phyloP scores from a whole-genome alignment of 2,888 invertebrate species.

The Ochropacha duplaris region DNA sequence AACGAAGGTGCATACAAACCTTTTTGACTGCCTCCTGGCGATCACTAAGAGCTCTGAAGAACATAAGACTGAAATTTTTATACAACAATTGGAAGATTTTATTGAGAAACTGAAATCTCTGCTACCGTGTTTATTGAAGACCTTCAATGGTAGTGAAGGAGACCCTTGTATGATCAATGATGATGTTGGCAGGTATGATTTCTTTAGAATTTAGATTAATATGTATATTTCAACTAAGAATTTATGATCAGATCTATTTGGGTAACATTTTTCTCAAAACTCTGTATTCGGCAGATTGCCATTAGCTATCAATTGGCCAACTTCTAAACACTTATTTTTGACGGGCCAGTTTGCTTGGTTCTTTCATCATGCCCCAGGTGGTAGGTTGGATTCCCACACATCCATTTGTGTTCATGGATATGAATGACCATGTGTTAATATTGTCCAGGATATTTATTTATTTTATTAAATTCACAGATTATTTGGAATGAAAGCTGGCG shows the following conservation, averaged over 20 bases:
- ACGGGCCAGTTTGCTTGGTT: no score
- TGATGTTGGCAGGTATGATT: conserved; percentile 62
- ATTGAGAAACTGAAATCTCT: conserved; percentile 62
- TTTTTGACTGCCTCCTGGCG: conserved; percentile 69
- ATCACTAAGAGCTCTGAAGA: conserved; percentile 60
- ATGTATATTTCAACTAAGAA: no score
- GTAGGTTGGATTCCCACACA: no score
- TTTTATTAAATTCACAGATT: conserved; percentile 47
- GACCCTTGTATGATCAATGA: conserved; percentile 63
- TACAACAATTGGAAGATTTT: conserved; percentile 67
- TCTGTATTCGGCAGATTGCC: background rate
- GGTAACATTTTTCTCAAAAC: no score
- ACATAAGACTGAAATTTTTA: conserved; percentile 60
- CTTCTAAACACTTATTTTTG: no score
- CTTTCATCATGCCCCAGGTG: no score
- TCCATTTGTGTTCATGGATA: no score
- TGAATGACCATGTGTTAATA: no score
- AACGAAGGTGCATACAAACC: conserved; percentile 60
- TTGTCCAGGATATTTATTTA: no score
- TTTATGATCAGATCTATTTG: no score
- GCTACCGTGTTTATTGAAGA: conserved; percentile 63
- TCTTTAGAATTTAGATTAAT: background rate
- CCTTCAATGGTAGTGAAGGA: conserved; percentile 40
- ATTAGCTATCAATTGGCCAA: no score
- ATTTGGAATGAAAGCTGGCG: conserved; percentile 67